Percentiles rank a stretch among this genome's conserved stretches.
phyloP scores from a whole-genome alignment of 2,888 invertebrate genomes.

The Drosophila merina region DNA sequence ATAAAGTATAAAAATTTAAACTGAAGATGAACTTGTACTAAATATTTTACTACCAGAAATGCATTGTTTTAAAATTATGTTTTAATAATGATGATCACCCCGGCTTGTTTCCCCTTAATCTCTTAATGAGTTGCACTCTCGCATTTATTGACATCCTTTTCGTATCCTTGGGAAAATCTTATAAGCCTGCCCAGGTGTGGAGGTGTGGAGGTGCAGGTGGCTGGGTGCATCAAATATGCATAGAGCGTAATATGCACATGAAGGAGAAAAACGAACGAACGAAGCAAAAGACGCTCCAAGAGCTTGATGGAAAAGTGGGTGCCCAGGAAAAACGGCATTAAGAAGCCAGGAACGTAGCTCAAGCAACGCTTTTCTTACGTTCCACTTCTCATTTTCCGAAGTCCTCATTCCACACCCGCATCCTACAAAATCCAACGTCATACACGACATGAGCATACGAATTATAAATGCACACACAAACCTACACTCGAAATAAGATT shows the following conservation, averaged over 20 bases:
- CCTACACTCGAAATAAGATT: neutral
- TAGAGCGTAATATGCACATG: slow-evolving; percentile 69
- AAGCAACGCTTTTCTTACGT: slow-evolving; percentile 10
- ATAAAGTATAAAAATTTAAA: too few relatives aligned
- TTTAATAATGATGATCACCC: slow-evolving; percentile 41
- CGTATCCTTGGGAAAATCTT: slow-evolving; percentile 59
- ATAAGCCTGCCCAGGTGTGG: slow-evolving; percentile 50
- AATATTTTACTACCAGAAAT: neutral
- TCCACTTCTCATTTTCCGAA: neutral
- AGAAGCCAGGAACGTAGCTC: slow-evolving; percentile 33
- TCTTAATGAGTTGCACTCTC: slow-evolving; percentile 71
- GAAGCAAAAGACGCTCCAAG: slow-evolving; percentile 29
- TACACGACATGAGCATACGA: slow-evolving; percentile 58
- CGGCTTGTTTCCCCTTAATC: slow-evolving; percentile 64
- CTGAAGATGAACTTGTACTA: too few relatives aligned
- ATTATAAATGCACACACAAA: slow-evolving; percentile 65
- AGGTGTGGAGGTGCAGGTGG: slow-evolving; percentile 1
- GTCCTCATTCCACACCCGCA: neutral
- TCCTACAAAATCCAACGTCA: slow-evolving; percentile 13
- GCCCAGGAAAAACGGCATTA: slow-evolving; percentile 43
- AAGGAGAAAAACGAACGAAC: slow-evolving; percentile 44
- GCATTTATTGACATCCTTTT: slow-evolving; percentile 72
- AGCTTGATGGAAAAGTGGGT: slow-evolving; percentile 45
- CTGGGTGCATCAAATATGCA: slow-evolving; percentile 65
- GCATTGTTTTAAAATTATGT: slow-evolving; percentile 40